Evolutionary conservation across 2,888 invertebrate genomes (phyloP).

Genomic region (Oxyteleia sp.): DNA sequence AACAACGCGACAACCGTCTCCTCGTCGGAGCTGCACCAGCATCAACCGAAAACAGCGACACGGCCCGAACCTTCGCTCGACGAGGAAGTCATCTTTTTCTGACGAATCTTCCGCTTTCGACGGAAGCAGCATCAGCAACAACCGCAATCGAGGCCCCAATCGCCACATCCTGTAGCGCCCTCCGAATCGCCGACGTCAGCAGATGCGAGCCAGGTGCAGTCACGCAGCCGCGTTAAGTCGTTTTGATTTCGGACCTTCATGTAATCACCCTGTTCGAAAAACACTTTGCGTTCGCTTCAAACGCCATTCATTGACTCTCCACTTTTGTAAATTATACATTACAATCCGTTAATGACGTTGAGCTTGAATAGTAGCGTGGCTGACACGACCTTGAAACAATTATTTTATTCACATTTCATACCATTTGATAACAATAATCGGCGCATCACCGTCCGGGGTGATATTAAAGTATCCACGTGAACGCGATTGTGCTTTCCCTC

Average conservation of each 20-base stretch:
- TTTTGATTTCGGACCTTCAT: conserved; percentile 85
- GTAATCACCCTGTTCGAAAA: conserved; percentile 47
- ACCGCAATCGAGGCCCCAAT: conserved; percentile 75
- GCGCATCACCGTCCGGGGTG: conserved; percentile 21
- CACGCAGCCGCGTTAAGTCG: conserved; percentile 86
- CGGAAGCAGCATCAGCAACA: conserved; percentile 85
- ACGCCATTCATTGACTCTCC: neutral
- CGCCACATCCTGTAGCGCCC: conserved; percentile 78
- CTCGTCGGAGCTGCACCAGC: too few relatives aligned
- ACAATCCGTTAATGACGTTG: conserved; percentile 10
- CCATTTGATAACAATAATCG: conserved; percentile 35
- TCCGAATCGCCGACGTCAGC: conserved; percentile 76
- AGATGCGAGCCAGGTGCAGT: conserved; percentile 80
- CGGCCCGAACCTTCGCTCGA: conserved; percentile 87
- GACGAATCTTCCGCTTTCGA: conserved; percentile 88
- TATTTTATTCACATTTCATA: conserved; percentile 39
- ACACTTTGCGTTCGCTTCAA: conserved; percentile 1
- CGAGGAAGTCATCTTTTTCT: conserved; percentile 92
- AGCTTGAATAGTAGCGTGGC: conserved; percentile 12
- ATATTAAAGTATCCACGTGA: conserved; percentile 1
- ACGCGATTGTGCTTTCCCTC: neutral
- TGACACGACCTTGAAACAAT: conserved; percentile 27
- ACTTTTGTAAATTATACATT: conserved; percentile 30
- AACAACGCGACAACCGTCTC: too few relatives aligned
- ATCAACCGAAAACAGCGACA: too few relatives aligned